Base-by-base conservation (phyloP, 2,113 vertebrate genomes). In the Chaetodon auriga region DNA sequence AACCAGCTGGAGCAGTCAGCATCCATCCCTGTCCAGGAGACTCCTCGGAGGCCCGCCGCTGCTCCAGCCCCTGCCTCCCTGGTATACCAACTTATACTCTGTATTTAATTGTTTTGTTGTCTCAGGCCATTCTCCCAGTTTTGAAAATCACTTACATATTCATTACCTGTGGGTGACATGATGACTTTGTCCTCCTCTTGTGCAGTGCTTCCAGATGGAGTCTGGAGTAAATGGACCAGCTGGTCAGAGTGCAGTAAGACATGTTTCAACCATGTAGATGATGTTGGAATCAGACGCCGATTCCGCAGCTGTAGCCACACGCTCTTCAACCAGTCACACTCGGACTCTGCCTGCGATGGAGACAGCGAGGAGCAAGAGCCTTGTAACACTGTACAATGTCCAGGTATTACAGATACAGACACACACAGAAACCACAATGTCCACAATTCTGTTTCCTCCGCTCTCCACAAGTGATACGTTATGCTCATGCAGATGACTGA, bases 161-260 rank as follows among this genome's bases (percentile, higher is more conserved):
- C 12, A 30, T 45, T 12, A 13, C 2, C 36, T 21, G 12, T 18
- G 19, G 7, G 5, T 25, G 15, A 5, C 43, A 1, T 18, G 7
- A 38, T 63, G 55, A 53, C 53, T 64, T 13, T 46, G 0, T 51
- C 11, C 9, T 78, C 23, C 1, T 65, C 53, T 15, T 69, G 11
- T 83, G 21, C 78, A 95, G 93, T 1, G 0, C 41, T 76, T 57
- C 61, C 80, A 49, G 92, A 80, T 57, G 84, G 90, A 10, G n/a
- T 66, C 53, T 97, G 96, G 96, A 90, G 90, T 4, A 49, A 91
- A 74, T 97, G 97, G 97, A 94, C 90, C 0, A 21, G 89, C 19
- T 97, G 97, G 97, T 96, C 97, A 0, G 83, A 95, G 65, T 98
- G 97, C 87, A 97, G 95, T n/a, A 96, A 84, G 77, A 96, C 96